Percentiles rank a stretch among this genome's conserved stretches.
Evolutionary conservation across 1,140 invertebrate genomes (phyloP).

Genomic region (Acromyrmex echinatior): DNA sequence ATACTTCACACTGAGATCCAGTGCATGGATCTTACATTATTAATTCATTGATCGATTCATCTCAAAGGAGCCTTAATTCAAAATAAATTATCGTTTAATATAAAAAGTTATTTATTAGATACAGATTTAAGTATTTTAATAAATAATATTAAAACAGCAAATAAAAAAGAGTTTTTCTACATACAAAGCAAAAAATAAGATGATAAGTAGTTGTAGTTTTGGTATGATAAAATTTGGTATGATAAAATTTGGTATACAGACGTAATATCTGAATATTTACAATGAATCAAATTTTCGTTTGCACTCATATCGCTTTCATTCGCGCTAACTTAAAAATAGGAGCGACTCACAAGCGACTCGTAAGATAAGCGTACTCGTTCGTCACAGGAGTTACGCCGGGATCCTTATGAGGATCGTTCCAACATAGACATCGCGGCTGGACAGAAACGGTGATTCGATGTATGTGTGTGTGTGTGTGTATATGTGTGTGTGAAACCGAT

Average conservation of each 20-base stretch:
- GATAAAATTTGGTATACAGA: background rate
- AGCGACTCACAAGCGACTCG: constrained; percentile 50
- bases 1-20: no score
- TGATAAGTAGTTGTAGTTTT: background rate
- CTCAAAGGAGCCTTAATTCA: no score
- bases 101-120: background rate
- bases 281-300: background rate
- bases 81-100: background rate
- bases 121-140: background rate
- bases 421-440: constrained; percentile 10
- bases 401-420: constrained; percentile 34
- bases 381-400: constrained; percentile 22
- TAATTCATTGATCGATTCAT: no score
- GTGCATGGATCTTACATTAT: no score
- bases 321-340: constrained; percentile 44
- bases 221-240: background rate
- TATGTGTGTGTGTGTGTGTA: background rate
- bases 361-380: constrained; percentile 46
- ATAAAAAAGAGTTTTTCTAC: background rate
- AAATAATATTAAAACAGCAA: background rate
- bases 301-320: background rate
- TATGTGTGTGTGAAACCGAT: constrained; percentile 33
- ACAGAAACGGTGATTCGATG: constrained; percentile 33
- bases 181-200: background rate
- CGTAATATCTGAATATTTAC: background rate